Conservation (phyloP, 2,797 vertebrate genomes). For the Crypturellus tataupa region DNA sequence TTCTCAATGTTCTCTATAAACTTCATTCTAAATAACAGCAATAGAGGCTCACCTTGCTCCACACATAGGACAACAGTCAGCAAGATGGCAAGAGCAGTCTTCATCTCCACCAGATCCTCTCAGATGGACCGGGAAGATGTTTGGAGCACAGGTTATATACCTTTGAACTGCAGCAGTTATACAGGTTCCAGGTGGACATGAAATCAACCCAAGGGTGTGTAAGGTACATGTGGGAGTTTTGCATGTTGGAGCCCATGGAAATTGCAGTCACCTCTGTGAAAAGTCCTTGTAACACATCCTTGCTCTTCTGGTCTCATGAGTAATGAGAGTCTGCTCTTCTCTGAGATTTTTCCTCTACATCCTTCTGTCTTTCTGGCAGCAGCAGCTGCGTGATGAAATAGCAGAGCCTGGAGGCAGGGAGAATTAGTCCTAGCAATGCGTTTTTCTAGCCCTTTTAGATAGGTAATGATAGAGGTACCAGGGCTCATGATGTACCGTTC, state of each 20-base stretch:
- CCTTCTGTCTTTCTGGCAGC: not conserved
- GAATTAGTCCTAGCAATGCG: not conserved
- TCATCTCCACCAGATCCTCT: slow-evolving; percentile 56
- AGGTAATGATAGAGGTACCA: fast-evolving
- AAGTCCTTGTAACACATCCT: not conserved
- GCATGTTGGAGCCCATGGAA: not conserved
- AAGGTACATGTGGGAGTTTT: slow-evolving; percentile 55
- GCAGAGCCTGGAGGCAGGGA: fast-evolving
- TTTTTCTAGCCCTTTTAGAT: not conserved
- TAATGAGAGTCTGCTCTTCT: not conserved
- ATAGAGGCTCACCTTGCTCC: slow-evolving; percentile 56
- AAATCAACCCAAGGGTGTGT: slow-evolving; percentile 40
- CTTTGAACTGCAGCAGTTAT: slow-evolving; percentile 21
- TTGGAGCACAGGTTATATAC: slow-evolving; percentile 60
- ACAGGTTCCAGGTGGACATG: slow-evolving; percentile 37
- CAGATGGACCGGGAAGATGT: not conserved
- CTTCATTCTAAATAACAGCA: not conserved
- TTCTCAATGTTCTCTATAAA: not conserved
- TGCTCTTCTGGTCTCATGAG: not conserved
- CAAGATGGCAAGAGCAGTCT: slow-evolving; percentile 5
- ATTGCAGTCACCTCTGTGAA: not conserved
- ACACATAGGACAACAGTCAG: slow-evolving; percentile 41
- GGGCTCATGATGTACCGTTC: not conserved
- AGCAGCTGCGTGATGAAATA: not conserved
- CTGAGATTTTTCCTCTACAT: not conserved